Base-by-base conservation (phyloP, 1,140 invertebrate genomes). In the Temnothorax nylanderi region DNA sequence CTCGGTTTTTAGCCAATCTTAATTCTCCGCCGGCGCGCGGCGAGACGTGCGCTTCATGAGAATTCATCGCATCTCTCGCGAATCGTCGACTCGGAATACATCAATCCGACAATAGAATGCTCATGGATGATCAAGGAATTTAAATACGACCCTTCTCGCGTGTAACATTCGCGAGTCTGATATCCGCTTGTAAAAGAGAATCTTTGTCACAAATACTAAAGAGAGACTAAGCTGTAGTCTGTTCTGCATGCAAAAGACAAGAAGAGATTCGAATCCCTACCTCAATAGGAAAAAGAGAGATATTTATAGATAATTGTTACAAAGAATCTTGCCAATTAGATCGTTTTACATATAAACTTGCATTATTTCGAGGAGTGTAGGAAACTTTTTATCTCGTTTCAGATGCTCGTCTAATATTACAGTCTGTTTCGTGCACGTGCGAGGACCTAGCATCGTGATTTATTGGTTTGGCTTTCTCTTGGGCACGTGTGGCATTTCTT, bases 401-500 rank as follows among this genome's bases (percentile, higher is more conserved):
- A 60, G 6, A 41, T n/a, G 11, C 34, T n/a, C 4, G n/a, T 44
- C 18, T 47, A 78, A 32, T 21, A 5, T 84, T 32, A 54, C 47
- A 51, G 21, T 32, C 4, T 37, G 49, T 8, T 41, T n/a, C 18
- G 21, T 8, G 32, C n/a, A 71, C 32, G 6, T 51, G 65, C 26
- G 26, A 85, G 74, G 26, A 13, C n/a, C 6, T 10, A 18, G 54
- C 7, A 65, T 10, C 13, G 76, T 81, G 60, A 90, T 85, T 90
- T 88, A 90, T 90, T 7, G 54, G 32, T n/a, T 21, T 62, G n/a
- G 34, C 18, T 84, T 87, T 85, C 26, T 34, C 13, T 26, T 72
- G 74, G 34, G 74, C 85, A 87, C 88, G 85, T 84, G 77, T 87
- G 77, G 60, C 41, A 69, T 37, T 21, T 26, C 32, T 87, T 65